A percentile compares a stretch with the other conserved stretches of the same genome.
Conservation (phyloP, 23 tunicate species). For the Styela plicata region DNA sequence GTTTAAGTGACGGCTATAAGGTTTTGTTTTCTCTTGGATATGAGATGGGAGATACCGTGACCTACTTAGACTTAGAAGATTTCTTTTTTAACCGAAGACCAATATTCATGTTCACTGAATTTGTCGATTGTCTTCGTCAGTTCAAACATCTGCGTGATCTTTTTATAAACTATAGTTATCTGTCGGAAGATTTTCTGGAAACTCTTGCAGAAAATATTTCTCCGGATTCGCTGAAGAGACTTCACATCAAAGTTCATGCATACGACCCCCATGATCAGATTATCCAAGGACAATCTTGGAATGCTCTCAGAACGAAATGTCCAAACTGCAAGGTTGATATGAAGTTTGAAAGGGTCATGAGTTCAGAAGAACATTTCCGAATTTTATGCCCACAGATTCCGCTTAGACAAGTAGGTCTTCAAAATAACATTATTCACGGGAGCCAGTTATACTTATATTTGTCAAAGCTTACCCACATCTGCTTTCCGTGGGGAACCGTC, state of each 20-base stretch:
- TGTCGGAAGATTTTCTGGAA: slow-evolving; percentile 72
- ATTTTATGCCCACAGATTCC: slow-evolving; percentile 86
- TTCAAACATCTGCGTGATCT: slow-evolving; percentile 60
- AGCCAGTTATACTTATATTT: no score
- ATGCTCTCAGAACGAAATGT: slow-evolving; percentile 42
- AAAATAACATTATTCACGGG: no score
- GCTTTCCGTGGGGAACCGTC: no score
- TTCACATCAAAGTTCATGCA: slow-evolving; percentile 64
- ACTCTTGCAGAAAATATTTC: slow-evolving; percentile 38
- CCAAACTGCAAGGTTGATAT: slow-evolving; percentile 60
- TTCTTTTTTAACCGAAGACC: slow-evolving; percentile 60
- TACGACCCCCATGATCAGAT: slow-evolving; percentile 81
- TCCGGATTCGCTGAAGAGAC: slow-evolving; percentile 42
- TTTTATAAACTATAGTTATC: slow-evolving; percentile 81
- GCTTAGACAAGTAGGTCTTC: slow-evolving; percentile 40
- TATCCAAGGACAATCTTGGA: slow-evolving; percentile 76
- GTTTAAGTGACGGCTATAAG: slow-evolving; percentile 77
- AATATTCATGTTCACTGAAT: slow-evolving; percentile 54
- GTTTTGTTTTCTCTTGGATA: slow-evolving; percentile 79
- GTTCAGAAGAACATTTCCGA: slow-evolving; percentile 76
- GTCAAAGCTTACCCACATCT: no score
- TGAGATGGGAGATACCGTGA: slow-evolving; percentile 64
- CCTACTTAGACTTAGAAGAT: slow-evolving; percentile 63
- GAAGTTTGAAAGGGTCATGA: slow-evolving; percentile 85
- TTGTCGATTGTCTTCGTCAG: slow-evolving; percentile 71